A percentile compares a stretch with the other conserved stretches of the same genome.
Conservation (phyloP, 2,113 vertebrate genomes). For the Tachysurus fulvidraco region DNA sequence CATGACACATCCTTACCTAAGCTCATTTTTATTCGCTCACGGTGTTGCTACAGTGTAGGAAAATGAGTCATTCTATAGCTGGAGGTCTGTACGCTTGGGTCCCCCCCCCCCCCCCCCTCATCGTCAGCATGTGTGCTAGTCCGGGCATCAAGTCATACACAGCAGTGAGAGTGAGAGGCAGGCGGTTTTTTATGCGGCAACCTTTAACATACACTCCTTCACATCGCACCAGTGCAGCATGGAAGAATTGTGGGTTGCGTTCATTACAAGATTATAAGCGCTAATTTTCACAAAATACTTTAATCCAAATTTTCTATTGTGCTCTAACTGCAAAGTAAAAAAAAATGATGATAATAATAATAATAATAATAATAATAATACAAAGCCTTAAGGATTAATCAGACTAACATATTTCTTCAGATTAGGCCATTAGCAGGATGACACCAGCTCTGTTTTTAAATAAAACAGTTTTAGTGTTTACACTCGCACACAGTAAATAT, state of each 20-base stretch:
- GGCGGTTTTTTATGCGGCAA: not conserved
- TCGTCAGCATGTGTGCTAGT: not conserved
- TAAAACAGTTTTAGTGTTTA: not conserved
- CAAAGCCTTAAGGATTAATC: not conserved
- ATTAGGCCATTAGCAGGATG: not conserved
- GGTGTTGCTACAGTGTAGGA: not conserved
- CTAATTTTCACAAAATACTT: not conserved
- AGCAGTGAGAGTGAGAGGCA: not conserved
- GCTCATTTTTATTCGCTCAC: not conserved
- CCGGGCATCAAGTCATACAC: not conserved
- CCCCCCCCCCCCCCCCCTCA: not conserved
- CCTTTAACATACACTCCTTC: not conserved
- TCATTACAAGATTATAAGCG: not conserved
- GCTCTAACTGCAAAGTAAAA: not conserved
- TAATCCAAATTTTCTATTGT: not conserved
- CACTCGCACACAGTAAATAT: not conserved
- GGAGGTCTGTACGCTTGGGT: not conserved
- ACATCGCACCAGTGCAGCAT: not conserved
- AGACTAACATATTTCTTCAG: not conserved
- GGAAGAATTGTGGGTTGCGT: not conserved
- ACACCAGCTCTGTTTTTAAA: not conserved
- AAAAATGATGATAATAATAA: too few species aligned
- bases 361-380: too few species aligned
- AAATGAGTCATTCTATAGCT: constrained; percentile 15
- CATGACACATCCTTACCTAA: not conserved